These are phyloP conservation scores for Limnothrissa miodon DNA, from an alignment of 2,113 vertebrate species.

Conservation along the genomic window DNA sequence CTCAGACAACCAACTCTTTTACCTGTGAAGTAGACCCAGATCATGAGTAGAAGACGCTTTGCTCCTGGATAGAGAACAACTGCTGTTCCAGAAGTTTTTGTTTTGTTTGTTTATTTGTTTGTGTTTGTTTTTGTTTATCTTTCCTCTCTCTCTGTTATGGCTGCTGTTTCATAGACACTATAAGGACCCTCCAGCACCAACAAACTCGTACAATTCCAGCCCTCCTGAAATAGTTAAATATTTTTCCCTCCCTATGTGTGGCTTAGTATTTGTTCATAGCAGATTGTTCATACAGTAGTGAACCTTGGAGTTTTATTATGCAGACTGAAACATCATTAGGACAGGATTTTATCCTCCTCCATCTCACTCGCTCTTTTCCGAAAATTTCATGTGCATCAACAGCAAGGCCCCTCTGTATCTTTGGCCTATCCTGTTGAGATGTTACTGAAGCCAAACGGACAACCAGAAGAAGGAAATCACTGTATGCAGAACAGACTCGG, in stretches of 20 bases:
- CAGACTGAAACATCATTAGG: conserved; percentile 46
- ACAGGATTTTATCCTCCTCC: conserved; percentile 31
- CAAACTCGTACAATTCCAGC: background rate
- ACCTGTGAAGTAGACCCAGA: background rate
- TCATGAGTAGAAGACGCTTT: background rate
- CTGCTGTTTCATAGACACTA: background rate
- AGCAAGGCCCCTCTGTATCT: background rate
- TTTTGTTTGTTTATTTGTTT: conserved; percentile 25
- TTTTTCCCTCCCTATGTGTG: background rate
- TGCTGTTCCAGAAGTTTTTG: background rate
- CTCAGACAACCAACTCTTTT: background rate
- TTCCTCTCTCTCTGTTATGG: background rate
- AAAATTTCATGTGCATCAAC: background rate
- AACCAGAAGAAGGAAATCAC: background rate
- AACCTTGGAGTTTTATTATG: conserved; percentile 55
- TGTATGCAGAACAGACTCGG: too few relatives aligned
- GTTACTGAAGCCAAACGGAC: background rate
- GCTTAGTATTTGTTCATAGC: conserved; percentile 62
- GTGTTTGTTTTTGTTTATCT: too few relatives aligned
- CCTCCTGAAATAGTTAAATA: conserved; percentile 46
- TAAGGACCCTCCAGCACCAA: background rate
- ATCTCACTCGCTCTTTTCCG: background rate
- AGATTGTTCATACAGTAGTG: background rate
- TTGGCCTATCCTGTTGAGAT: background rate
- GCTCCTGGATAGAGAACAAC: background rate